phyloP scores from a whole-genome alignment of 2,113 vertebrate genomes.

The Nyctereutes procyonoides region DNA sequence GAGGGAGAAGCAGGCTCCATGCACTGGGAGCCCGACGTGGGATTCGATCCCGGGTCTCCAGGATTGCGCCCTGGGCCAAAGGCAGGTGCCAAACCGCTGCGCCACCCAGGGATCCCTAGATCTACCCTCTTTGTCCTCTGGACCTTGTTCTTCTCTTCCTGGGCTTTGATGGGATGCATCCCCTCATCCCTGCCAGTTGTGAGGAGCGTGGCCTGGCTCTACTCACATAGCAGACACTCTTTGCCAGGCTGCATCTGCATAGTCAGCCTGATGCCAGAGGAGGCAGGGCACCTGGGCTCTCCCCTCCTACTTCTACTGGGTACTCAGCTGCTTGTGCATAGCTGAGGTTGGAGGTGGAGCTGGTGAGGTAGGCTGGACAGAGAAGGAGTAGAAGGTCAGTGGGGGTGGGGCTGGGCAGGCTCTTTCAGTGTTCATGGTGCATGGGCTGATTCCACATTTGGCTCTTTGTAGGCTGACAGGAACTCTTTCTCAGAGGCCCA shows the following conservation, averaged over 20 bases:
- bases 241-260: neutral
- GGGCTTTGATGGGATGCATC: neutral
- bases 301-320: neutral
- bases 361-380: accelerated
- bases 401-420: neutral
- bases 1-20: too few species aligned
- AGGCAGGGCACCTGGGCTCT: neutral
- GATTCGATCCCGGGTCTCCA: too few species aligned
- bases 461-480: neutral
- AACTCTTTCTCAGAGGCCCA: neutral
- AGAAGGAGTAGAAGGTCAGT: neutral
- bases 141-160: neutral
- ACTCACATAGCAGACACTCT: neutral
- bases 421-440: neutral
- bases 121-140: neutral
- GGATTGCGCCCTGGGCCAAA: too few species aligned
- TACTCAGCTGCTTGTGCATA: too few species aligned
- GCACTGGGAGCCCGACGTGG: too few species aligned
- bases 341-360: neutral
- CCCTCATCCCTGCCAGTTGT: neutral
- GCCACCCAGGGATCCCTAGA: too few species aligned
- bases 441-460: neutral
- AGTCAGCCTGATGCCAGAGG: neutral
- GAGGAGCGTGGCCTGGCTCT: neutral
- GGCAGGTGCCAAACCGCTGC: too few species aligned